Evolutionary conservation across 2,797 vertebrate genomes (phyloP), one percentile per base, ranked within the genome.

Genomic region (Bovichtus diacanthus): DNA sequence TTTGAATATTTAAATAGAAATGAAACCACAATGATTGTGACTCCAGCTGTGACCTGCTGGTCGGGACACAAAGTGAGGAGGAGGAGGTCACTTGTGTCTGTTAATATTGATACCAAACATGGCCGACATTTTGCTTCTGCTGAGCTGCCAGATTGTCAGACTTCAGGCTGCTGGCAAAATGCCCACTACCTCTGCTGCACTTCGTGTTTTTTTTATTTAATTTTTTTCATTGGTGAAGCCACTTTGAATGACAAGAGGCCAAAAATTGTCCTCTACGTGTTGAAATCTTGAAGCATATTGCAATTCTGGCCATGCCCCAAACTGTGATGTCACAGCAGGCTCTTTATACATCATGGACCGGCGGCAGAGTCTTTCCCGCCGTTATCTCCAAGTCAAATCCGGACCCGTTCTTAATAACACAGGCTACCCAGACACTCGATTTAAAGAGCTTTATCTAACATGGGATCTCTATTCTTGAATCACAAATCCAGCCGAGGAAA

Each of bases 71-170:
- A 62, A 58, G 54, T 21, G 70, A 54, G 46, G 69, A 60, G 55
- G 70, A 80, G 59, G 71, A 80, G 85, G 86, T 77, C 78, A 74
- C 49, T 54, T 16, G 51, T 78, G 61, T 65, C 67, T 70, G 78
- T 80, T 79, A 47, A 80, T 81, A 82, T 74, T 82, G 78, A 86
- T 87, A 74, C 67, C 66, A 60, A 83, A 90, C 90, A 88, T 19
- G 81, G 60, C 58, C 73, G 41, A 74, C 64, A 34, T 80, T 92
- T 91, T 88, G 82, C 82, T 82, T 92, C 87, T 76, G 86, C 89
- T 88, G 88, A 84, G 88, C 75, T 78, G 88, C 86, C 92, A 93
- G 89, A 87, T 88, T 89, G 90, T 90, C 81, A 78, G 86, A 90
- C 91, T 85, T 91, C 87, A 87, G 86, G 89, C 85, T 78, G 86